Conservation (phyloP, 64 coral and sea anemone genomes). For the Montipora capricornis region DNA sequence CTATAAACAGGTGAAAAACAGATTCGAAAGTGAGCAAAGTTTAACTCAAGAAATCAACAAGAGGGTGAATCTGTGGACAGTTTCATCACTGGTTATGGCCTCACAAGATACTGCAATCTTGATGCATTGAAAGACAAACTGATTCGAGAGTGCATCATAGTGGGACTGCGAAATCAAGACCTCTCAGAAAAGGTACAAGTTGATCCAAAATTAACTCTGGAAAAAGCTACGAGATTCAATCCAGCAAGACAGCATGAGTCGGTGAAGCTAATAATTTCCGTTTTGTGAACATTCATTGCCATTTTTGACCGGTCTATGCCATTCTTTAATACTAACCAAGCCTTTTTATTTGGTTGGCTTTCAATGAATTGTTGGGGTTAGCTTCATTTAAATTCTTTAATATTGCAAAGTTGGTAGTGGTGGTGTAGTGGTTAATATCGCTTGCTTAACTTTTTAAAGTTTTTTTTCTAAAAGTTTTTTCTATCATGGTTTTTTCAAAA, state of each 20-base stretch:
- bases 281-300: too few relatives aligned
- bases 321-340: too few relatives aligned
- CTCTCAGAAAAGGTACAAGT: slow-evolving; percentile 63
- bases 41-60: slow-evolving; percentile 57
- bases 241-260: slow-evolving; percentile 28
- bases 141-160: slow-evolving; percentile 31
- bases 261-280: neutral
- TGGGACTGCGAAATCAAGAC: slow-evolving; percentile 13
- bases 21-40: slow-evolving; percentile 49
- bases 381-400: too few relatives aligned
- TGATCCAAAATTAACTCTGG: slow-evolving; percentile 56
- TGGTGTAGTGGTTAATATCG: too few relatives aligned
- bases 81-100: slow-evolving; percentile 43
- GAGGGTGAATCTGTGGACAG: slow-evolving; percentile 35
- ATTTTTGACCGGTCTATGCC: too few relatives aligned
- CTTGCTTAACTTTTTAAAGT: too few relatives aligned
- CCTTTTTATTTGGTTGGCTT: too few relatives aligned
- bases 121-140: slow-evolving; percentile 36
- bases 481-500: too few relatives aligned
- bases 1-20: neutral
- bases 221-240: slow-evolving; percentile 5
- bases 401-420: too few relatives aligned
- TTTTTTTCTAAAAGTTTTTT: too few relatives aligned
- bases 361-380: too few relatives aligned
- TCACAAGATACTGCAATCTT: slow-evolving; percentile 45